Evolutionary conservation across 2,113 vertebrate genomes (phyloP), one percentile per base, ranked within the genome.

Genomic region (Cynoglossus semilaevis): DNA sequence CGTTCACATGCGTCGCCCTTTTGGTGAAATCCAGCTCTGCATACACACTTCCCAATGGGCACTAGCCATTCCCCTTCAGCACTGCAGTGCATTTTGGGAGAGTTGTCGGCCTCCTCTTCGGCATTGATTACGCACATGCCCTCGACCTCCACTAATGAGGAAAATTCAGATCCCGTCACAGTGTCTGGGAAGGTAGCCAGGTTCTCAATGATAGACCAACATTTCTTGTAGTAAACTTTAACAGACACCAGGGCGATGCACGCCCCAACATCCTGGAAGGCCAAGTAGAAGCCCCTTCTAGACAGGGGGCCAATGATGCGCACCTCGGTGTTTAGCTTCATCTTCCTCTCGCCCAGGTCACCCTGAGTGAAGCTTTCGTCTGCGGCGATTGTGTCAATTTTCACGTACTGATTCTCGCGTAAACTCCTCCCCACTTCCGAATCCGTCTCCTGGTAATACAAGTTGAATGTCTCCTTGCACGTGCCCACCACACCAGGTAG

Each of bases 291-390:
- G 88, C 97, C 97, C 81, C 95, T 93, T 74, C 93, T 92, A 81
- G 95, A 94, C 85, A 99, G 92, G 67, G 96, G 95, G 70, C 95
- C 97, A 79, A 99, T 97, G 82, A 97, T 95, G 80, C 97, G 95
- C 89, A 98, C 93, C 87, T 99, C 97, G 36, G 97, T 99, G 77
- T 99, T 99, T 83, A 99, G 92, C 90, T 99, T 99, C 97, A 99
- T 99, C 90, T 98, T 99, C 82, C 97, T 91, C 84, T 98, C 97
- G 42, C 97, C 97, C 84, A 99, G 94, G 84, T 99, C 97, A 67
- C 96, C 96, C 91, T 99, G 96, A 53, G 96, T 99, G 90, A 99
- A 99, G 91, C 97, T 99, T 88, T 99, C 97, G 77, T 99, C 97
- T 46, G 97, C 97, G n/a, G 97, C 97, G 80, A 99, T 99, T 51